A percentile compares a stretch with the other conserved stretches of the same genome.
phyloP scores from a whole-genome alignment of 2,888 invertebrate genomes.

The Ornithoptera alexandrae region DNA sequence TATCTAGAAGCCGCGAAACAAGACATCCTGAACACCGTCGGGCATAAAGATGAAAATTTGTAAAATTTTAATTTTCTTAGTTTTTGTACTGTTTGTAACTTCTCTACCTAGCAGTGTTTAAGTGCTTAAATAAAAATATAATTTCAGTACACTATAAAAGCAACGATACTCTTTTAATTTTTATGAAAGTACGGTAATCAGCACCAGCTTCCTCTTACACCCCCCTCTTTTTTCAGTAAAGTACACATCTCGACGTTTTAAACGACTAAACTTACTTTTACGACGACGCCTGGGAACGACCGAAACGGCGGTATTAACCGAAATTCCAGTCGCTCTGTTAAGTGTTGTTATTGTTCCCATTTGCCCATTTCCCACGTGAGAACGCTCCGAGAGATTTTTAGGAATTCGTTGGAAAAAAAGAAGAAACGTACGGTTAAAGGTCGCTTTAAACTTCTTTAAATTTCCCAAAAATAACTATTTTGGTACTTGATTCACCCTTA shows the following conservation, averaged over 20 bases:
- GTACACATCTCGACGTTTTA: conserved; percentile 26
- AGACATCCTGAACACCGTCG: too few species aligned
- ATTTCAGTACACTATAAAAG: conserved; percentile 26
- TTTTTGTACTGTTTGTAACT: too few species aligned
- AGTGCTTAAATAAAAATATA: conserved; percentile 24
- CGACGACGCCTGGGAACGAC: conserved; percentile 26
- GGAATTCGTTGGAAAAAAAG: conserved; percentile 6
- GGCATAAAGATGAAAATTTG: too few species aligned
- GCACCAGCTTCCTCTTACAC: conserved; percentile 8
- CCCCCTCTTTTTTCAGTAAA: conserved; percentile 20
- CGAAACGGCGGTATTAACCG: conserved; percentile 26
- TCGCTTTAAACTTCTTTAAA: not conserved
- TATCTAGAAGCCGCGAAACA: too few species aligned
- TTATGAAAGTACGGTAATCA: conserved; percentile 26
- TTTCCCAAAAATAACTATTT: not conserved
- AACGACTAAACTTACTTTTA: conserved; percentile 29
- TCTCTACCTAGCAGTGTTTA: conserved; percentile 6
- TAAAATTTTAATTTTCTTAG: too few species aligned
- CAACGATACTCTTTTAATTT: conserved; percentile 21
- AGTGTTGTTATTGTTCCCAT: conserved; percentile 28
- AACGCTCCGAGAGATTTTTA: conserved; percentile 16
- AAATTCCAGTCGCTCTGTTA: conserved; percentile 27
- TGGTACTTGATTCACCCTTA: not conserved
- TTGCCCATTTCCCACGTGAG: conserved; percentile 26
- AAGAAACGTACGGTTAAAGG: conserved; percentile 10